These are phyloP conservation scores for Agrochola lychnidis DNA, from an alignment of 2,888 invertebrate genomes.

Conservation along the genomic window DNA sequence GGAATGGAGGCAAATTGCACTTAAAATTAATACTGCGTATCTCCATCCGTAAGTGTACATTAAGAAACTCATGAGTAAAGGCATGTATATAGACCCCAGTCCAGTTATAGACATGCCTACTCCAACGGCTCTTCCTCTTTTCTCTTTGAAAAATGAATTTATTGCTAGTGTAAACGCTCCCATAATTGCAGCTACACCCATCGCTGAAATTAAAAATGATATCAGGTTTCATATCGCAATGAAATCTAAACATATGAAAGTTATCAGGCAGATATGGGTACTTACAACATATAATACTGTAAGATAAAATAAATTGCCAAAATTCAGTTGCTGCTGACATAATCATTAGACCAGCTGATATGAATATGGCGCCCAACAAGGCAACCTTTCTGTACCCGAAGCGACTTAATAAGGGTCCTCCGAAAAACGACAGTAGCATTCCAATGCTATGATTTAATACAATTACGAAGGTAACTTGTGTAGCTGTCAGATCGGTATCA, in stretches of 20 bases:
- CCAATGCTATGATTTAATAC: conserved; percentile 93
- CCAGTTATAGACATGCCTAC: conserved; percentile 92
- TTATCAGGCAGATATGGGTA: conserved; percentile 77
- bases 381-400: conserved; percentile 93
- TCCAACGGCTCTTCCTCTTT: conserved; percentile 91
- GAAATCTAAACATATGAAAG: conserved; percentile 60
- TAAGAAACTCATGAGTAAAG: conserved; percentile 90
- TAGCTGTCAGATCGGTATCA: conserved; percentile 90
- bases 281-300: conserved; percentile 93
- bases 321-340: conserved; percentile 91
- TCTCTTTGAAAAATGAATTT: conserved; percentile 92
- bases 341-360: conserved; percentile 90
- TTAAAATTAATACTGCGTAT: conserved; percentile 91
- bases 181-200: conserved; percentile 91
- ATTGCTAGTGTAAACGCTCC: conserved; percentile 92
- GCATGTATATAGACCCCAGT: conserved; percentile 92
- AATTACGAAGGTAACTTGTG: conserved; percentile 92
- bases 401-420: conserved; percentile 91
- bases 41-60: conserved; percentile 90
- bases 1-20: conserved; percentile 91
- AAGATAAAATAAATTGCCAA: conserved; percentile 91
- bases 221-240: conserved; percentile 67
- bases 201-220: conserved; percentile 89
- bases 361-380: conserved; percentile 88
- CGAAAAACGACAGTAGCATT: conserved; percentile 92